These are phyloP conservation scores for Larimichthys crocea DNA, from an alignment of 2,113 vertebrate species.

Conservation along the genomic window DNA sequence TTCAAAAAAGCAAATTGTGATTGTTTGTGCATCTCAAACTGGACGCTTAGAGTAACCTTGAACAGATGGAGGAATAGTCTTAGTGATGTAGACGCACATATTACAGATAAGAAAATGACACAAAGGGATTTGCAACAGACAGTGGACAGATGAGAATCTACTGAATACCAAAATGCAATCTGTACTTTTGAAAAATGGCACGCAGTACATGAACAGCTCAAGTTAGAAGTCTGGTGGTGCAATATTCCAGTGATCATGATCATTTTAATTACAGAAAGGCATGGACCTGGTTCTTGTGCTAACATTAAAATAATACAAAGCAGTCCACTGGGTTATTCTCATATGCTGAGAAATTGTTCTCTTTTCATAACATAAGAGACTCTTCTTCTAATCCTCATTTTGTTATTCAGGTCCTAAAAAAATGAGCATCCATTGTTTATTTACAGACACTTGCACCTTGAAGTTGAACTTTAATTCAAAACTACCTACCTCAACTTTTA, in stretches of 20 bases:
- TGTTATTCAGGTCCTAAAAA: conserved; percentile 5
- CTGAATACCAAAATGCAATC: background rate
- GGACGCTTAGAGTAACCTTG: background rate
- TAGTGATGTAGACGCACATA: background rate
- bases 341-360: background rate
- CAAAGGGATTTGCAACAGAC: background rate
- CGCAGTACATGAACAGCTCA: no score
- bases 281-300: background rate
- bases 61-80: background rate
- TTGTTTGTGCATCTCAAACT: background rate
- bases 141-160: background rate
- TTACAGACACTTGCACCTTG: conserved; percentile 1
- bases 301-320: background rate
- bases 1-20: background rate
- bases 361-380: conserved; percentile 6
- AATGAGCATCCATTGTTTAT: conserved; percentile 24
- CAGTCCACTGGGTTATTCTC: background rate
- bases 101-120: background rate
- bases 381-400: background rate
- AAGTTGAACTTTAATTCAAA: conserved; percentile 15
- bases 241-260: background rate
- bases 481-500: background rate
- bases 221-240: background rate
- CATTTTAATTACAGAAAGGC: background rate
- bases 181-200: background rate